Conservation (phyloP, 2,888 invertebrate genomes). For the Agelastica alni region DNA sequence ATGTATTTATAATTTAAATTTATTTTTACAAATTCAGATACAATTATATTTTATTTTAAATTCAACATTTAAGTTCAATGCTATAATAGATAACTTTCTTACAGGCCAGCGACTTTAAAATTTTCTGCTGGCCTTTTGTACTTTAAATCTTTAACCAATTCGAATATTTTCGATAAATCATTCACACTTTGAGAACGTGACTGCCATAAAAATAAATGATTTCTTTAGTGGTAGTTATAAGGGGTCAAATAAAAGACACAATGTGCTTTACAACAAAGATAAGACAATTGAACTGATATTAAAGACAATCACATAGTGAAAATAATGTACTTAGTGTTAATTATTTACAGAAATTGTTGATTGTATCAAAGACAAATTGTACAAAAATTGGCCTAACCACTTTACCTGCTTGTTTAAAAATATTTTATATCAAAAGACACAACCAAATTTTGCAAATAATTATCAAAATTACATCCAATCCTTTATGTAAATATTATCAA, state of each 20-base stretch:
- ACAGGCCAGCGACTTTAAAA: conserved; percentile 14
- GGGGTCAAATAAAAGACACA: conserved; percentile 27
- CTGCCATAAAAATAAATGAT: conserved; percentile 25
- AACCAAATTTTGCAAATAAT: too few species aligned
- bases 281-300: conserved; percentile 1
- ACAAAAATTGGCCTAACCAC: too few species aligned
- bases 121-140: conserved; percentile 21
- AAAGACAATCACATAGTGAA: background rate
- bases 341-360: background rate
- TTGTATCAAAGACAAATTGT: background rate
- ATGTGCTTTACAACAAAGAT: conserved; percentile 4
- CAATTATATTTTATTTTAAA: too few species aligned
- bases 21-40: too few species aligned
- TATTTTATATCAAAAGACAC: too few species aligned
- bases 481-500: too few species aligned
- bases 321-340: background rate
- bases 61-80: too few species aligned
- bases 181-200: conserved; percentile 25
- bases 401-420: too few species aligned
- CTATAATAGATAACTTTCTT: conserved; percentile 5
- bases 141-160: conserved; percentile 15
- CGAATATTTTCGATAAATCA: conserved; percentile 18
- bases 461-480: too few species aligned
- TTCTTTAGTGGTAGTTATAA: conserved; percentile 18
- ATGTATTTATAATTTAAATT: too few species aligned